Evolutionary conservation across 2,888 invertebrate species (phyloP), one percentile per base, ranked within the genome.

Genomic region (Erebia aethiops): DNA sequence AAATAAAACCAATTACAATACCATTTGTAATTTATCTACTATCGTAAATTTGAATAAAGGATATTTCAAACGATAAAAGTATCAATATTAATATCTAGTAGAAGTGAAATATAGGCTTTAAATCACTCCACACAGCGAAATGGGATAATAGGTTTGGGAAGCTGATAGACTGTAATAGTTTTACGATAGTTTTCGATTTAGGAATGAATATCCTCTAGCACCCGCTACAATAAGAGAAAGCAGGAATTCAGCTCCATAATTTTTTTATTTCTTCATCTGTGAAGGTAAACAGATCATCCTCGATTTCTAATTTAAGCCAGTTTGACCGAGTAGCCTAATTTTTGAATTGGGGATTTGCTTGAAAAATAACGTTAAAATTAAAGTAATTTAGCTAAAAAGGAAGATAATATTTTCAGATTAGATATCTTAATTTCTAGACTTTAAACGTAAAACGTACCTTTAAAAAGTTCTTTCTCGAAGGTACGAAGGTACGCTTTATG

Each of bases 121-220:
- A 74, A 74, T 74, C 74, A 74, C 41, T 70, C 57, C 61, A 72
- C 70, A 74, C 65, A 62, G 52, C 64, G 65, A 70, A 74, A 70
- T 71, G 66, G 74, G 73, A 65, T 74, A 72, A 74, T 74, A 70
- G 71, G 61, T 74, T 71, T 61, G 71, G 67, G 67, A 68, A 71
- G 69, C 57, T 71, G 71, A 74, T 71, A 71, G 68, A 68, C 70
- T 74, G 71, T 74, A 70, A 74, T 74, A 71, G 71, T 74, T 74
- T 71, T 72, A 74, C 71, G 70, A 71, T 74, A 70, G 70, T 71
- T 70, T 71, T 74, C 68, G 70, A 71, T 74, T 70, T 72, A 62
- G 62, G 58, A 70, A 70, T 68, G 71, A 66, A 70, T 71, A 69
- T 64, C 63, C 41, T 64, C 62, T 66, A 69, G 65, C 61, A 35